Conservation (phyloP, 2,888 invertebrate species). For the Tetramorium bicarinatum region DNA sequence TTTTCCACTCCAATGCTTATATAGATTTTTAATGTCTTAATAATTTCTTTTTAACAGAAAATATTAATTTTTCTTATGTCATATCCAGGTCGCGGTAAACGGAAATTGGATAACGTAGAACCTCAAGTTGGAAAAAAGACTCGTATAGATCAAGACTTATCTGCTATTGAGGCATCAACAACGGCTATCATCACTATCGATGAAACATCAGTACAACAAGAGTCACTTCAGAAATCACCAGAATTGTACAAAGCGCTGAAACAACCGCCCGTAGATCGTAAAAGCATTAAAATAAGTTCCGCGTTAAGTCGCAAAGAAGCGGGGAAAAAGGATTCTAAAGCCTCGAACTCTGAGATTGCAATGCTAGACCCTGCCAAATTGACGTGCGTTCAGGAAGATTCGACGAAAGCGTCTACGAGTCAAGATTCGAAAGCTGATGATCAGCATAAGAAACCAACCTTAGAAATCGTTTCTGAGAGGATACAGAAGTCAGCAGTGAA, state of each 20-base stretch:
- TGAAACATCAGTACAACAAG: conserved; percentile 68
- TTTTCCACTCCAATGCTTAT: neutral
- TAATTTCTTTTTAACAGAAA: neutral
- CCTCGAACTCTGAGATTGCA: conserved; percentile 62
- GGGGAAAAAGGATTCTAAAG: conserved; percentile 32
- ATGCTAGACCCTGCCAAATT: conserved; percentile 61
- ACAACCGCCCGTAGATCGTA: conserved; percentile 77
- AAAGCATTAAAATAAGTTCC: conserved; percentile 40
- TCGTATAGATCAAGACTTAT: conserved; percentile 82
- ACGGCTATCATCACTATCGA: conserved; percentile 82
- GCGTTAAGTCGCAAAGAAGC: conserved; percentile 27
- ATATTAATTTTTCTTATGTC: neutral
- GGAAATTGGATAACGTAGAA: conserved; percentile 80
- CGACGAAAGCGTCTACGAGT: conserved; percentile 21
- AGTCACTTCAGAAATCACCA: conserved; percentile 70
- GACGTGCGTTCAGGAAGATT: conserved; percentile 50
- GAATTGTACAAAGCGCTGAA: conserved; percentile 81
- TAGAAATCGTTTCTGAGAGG: conserved; percentile 57
- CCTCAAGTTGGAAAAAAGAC: conserved; percentile 75
- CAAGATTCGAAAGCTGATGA: conserved; percentile 56
- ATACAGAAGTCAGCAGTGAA: conserved; percentile 62
- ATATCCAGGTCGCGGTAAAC: conserved; percentile 82
- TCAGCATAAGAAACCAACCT: conserved; percentile 49
- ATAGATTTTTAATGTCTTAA: conserved; percentile 2
- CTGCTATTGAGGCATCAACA: conserved; percentile 81